Conservation (phyloP, 1,140 invertebrate species). For the Drosophila burlai region DNA sequence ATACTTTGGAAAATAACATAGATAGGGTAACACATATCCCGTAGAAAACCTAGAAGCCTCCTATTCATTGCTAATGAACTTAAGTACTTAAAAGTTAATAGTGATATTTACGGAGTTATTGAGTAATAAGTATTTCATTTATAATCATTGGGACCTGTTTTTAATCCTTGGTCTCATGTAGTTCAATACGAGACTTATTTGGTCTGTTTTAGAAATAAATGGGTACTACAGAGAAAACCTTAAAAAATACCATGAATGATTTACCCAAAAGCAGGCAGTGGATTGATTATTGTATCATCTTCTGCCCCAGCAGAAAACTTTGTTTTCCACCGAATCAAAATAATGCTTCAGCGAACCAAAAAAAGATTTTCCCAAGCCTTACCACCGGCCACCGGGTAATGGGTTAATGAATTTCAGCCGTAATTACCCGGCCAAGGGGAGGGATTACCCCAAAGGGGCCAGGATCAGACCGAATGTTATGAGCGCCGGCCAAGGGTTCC, state of each 20-base stretch:
- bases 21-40: neutral
- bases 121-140: neutral
- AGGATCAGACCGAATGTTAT: constrained; percentile 38
- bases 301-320: neutral
- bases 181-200: neutral
- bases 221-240: neutral
- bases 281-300: neutral
- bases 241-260: neutral
- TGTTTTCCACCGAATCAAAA: constrained; percentile 2
- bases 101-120: neutral
- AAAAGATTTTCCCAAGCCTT: constrained; percentile 1
- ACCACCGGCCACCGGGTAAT: constrained; percentile 28
- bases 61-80: too few relatives aligned
- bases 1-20: neutral
- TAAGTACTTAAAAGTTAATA: neutral
- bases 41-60: neutral
- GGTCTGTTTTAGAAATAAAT: neutral
- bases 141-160: too few relatives aligned
- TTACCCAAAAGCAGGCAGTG: neutral
- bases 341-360: neutral
- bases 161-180: neutral
- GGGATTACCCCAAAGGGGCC: constrained; percentile 37
- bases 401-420: constrained; percentile 68
- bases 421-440: constrained; percentile 45
- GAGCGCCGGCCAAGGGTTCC: constrained; percentile 54